Evolutionary conservation across 1,140 invertebrate genomes (phyloP), one percentile per base, ranked within the genome.

Genomic region (Apis cerana): DNA sequence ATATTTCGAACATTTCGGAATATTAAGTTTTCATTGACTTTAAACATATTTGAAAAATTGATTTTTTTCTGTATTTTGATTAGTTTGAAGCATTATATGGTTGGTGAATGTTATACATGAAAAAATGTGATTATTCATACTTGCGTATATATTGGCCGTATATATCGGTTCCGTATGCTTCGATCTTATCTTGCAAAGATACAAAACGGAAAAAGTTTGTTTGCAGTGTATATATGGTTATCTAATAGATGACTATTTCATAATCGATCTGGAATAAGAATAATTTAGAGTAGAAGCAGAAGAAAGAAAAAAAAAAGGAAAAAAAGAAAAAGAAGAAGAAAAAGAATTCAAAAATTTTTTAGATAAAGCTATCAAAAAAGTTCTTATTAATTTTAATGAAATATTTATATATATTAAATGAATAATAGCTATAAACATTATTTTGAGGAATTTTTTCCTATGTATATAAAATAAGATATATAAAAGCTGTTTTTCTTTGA

Each of bases 181-280:
- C 61, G 50, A 27, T n/a, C 76, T 87, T 87, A 87, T 87, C 86
- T 61, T 58, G 54, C 62, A 62, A 61, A 75, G 85, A 87, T 87
- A 87, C 76, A 87, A 84, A 75, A 75, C 13, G 72, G 76, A 80
- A 80, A 61, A 87, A 76, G 76, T 87, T 87, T 81, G 76, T 67
- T 72, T 68, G 62, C n/a, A 58, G 76, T 43, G 72, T 83, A 83
- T 64, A 85, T 80, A 75, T 76, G 62, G 50, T 87, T 87, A 87
- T 87, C 85, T 87, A 52, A 21, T 48, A 56, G 52, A n/a, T n/a
- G 56, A 15, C 13, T 43, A 74, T 86, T 87, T 87, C 81, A 85
- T 76, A 83, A 87, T 86, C 71, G 75, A 85, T 61, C 52, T 71
- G 54, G 12, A 21, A 10, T 17, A 13, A n/a, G 15, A 27, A 76